Evolutionary conservation across 2,888 invertebrate species (phyloP), one percentile per base, ranked within the genome.

Genomic region (Creontiades dilutus): DNA sequence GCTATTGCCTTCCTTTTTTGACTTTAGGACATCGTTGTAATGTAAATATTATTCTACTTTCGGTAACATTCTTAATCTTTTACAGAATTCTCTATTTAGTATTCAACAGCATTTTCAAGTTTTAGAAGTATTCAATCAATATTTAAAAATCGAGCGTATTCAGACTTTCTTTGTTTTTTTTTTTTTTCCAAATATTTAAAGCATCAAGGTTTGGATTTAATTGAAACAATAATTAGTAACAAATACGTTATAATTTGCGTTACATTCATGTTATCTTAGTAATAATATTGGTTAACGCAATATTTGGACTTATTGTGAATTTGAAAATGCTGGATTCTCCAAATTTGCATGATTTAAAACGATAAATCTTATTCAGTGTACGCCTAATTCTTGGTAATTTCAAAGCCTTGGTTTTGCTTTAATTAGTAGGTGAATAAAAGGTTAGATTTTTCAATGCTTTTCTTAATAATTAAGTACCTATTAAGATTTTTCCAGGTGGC

Each of bases 41-140:
- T 68, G 68, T 68, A 68, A 7, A 68, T 68, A 23, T 68, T 12
- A n/a, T 23, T 68, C 11, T 68, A 68, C n/a, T 61, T n/a, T 37
- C 2, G 61, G 61, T 61, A 61, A 61, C 61, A 19, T 61, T 19
- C n/a, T 61, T 2, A 16, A 19, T 19, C 1, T n/a, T 52, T 52
- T 52, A 52, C 11, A 52, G 52, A 12, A 3, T 5, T 16, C 57
- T 52, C 1, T n/a, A 57, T 57, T 57, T 57, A 52, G 57, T 16
- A 57, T 52, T 52, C 5, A 68, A 68, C 68, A 68, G 68, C 68
- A 68, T 68, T 68, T 68, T 68, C 68, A 68, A 23, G 68, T 68
- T 52, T 13, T 16, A 52, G 16, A 3, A 2, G 11, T 52, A 52
- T 14, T n/a, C 16, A 14, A 2, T 52, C 3, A 52, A 52, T 52